Conservation (phyloP, 2,797 vertebrate genomes). For the Moxostoma hubbsi region DNA sequence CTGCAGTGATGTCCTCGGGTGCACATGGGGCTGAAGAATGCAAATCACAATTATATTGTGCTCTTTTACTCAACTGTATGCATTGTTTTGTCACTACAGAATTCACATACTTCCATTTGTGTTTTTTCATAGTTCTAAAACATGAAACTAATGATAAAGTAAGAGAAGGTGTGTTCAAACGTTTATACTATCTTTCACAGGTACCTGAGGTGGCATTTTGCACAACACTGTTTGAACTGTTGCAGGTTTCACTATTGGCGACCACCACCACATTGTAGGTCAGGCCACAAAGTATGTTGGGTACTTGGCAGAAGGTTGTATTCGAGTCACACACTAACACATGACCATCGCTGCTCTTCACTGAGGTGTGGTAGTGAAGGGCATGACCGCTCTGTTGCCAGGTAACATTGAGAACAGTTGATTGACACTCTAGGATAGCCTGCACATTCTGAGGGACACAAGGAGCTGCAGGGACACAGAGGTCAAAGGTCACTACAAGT, state of each 20-base stretch:
- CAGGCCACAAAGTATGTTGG: conserved; percentile 66
- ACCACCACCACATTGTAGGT: conserved; percentile 68
- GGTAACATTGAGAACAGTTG: conserved; percentile 72
- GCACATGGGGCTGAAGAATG: conserved; percentile 75
- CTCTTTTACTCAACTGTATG: no score
- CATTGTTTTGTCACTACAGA: no score
- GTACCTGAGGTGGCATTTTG: conserved; percentile 69
- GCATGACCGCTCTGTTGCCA: conserved; percentile 71
- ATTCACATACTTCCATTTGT: no score
- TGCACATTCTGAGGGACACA: conserved; percentile 73
- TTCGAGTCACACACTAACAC: conserved; percentile 52
- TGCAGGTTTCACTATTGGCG: conserved; percentile 70
- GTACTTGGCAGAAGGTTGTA: conserved; percentile 58
- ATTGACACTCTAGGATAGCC: conserved; percentile 67
- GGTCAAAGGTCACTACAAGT: background rate
- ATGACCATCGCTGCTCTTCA: conserved; percentile 62
- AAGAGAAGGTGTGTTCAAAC: no score
- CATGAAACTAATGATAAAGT: no score
- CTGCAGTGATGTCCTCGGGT: conserved; percentile 53
- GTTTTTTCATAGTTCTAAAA: no score
- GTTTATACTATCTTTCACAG: no score
- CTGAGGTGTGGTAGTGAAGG: conserved; percentile 60
- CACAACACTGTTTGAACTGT: conserved; percentile 69
- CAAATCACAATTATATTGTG: background rate
- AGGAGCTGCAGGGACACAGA: conserved; percentile 70